Percentiles rank a stretch among this genome's conserved stretches.
These are phyloP conservation scores for Pluvianellus socialis DNA, from an alignment of 2,113 vertebrate species.

Conservation along the genomic window DNA sequence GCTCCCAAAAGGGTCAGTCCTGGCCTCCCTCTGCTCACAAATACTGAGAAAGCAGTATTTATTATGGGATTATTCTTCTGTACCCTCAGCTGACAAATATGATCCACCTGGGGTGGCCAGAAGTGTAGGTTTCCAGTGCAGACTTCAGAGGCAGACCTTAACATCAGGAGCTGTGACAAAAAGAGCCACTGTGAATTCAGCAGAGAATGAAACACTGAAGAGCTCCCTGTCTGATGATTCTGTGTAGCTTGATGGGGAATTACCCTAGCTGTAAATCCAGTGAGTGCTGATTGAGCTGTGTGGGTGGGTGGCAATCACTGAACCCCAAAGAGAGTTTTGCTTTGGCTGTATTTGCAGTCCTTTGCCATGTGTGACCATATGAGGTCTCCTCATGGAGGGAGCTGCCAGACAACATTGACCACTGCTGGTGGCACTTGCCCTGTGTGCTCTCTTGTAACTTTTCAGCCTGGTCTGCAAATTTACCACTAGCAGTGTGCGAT, in stretches of 20 bases:
- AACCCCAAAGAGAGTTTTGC: not conserved
- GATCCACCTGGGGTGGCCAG: not conserved
- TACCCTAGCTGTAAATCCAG: not conserved
- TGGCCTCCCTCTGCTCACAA: not conserved
- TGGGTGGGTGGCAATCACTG: not conserved
- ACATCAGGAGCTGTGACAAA: not conserved
- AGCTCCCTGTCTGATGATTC: fast-evolving
- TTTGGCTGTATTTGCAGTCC: not conserved
- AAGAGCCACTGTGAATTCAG: not conserved
- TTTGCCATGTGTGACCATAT: not conserved
- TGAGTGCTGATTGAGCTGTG: not conserved
- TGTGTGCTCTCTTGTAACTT: not conserved
- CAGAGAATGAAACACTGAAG: not conserved
- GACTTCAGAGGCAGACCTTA: not conserved
- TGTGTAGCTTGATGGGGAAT: fast-evolving
- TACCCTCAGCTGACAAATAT: not conserved
- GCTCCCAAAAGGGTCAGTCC: not conserved
- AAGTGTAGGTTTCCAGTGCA: not conserved
- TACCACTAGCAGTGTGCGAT: not conserved
- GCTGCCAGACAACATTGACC: not conserved
- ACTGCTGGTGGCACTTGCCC: not conserved
- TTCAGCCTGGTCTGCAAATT: not conserved
- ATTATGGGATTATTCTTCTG: not conserved
- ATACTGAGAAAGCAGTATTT: not conserved
- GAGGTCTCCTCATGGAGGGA: not conserved